These are phyloP conservation scores for Orthosia incerta DNA, from an alignment of 2,888 invertebrate species.

Conservation along the genomic window DNA sequence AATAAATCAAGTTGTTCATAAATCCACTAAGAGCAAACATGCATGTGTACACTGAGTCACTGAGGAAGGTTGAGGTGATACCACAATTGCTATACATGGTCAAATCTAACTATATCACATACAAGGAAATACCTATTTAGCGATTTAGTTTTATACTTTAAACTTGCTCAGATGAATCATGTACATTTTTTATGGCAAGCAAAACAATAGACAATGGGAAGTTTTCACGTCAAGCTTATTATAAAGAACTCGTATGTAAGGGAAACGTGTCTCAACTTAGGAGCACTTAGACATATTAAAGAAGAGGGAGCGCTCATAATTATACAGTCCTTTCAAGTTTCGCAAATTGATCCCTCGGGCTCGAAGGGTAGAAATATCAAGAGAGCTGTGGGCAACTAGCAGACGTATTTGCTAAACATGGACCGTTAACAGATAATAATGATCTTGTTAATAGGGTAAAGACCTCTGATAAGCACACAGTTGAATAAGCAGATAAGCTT, in stretches of 20 bases:
- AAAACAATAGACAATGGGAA: conserved; percentile 26
- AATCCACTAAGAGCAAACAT: conserved; percentile 20
- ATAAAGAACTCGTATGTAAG: conserved; percentile 17
- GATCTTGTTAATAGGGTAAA: conserved; percentile 15
- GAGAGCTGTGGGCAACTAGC: conserved; percentile 10
- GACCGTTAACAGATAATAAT: conserved; percentile 8
- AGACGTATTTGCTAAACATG: conserved; percentile 23
- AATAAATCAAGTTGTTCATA: conserved; percentile 2
- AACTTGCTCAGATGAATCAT: conserved; percentile 9
- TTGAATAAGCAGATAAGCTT: conserved; percentile 6
- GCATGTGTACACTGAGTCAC: conserved; percentile 36
- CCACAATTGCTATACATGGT: conserved; percentile 40
- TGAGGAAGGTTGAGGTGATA: conserved; percentile 54
- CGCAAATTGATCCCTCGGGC: conserved; percentile 54
- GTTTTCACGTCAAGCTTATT: conserved; percentile 18
- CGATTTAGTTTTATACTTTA: conserved; percentile 23
- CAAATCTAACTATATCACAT: conserved; percentile 39
- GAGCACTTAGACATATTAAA: conserved; percentile 53
- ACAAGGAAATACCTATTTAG: conserved; percentile 42
- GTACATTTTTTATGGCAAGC: conserved; percentile 13
- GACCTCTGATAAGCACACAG: conserved; percentile 19
- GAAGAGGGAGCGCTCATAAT: conserved; percentile 48
- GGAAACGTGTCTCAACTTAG: conserved; percentile 21
- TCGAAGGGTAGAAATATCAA: conserved; percentile 28
- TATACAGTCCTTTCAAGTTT: conserved; percentile 54